Evolutionary conservation across 2,113 vertebrate genomes (phyloP).

Genomic region (Caloenas nicobarica): DNA sequence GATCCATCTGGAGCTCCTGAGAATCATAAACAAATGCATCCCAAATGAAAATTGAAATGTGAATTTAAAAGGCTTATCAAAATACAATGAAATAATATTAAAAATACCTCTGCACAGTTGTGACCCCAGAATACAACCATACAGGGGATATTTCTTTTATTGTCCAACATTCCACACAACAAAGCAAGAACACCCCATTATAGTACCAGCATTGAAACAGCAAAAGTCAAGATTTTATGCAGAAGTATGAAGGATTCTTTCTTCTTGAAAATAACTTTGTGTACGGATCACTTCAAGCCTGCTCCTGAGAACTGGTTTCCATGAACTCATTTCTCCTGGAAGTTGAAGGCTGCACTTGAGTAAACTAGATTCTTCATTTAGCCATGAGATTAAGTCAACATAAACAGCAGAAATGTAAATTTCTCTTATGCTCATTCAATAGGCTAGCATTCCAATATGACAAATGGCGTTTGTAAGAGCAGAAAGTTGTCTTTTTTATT

Average conservation of each 20-base stretch:
- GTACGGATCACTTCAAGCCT: not conserved
- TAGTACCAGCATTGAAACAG: not conserved
- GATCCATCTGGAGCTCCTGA: constrained; percentile 98
- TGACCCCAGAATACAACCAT: not conserved
- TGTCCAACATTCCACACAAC: not conserved
- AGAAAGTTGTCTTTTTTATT: not conserved
- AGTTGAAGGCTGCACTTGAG: not conserved
- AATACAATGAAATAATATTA: not conserved
- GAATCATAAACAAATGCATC: not conserved
- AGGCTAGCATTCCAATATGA: not conserved
- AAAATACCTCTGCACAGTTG: not conserved
- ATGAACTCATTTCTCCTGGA: not conserved
- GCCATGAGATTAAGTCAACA: not conserved
- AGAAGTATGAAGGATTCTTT: not conserved
- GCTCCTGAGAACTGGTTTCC: not conserved
- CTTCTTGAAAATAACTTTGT: not conserved
- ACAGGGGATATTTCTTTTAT: not conserved
- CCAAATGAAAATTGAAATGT: not conserved
- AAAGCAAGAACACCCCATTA: not conserved
- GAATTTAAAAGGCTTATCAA: not conserved
- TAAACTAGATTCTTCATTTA: not conserved
- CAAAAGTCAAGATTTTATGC: not conserved
- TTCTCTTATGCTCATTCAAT: not conserved
- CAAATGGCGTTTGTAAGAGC: not conserved
- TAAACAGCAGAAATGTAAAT: not conserved